Conservation (phyloP, 2,797 vertebrate species). For the Limnodromus scolopaceus region DNA sequence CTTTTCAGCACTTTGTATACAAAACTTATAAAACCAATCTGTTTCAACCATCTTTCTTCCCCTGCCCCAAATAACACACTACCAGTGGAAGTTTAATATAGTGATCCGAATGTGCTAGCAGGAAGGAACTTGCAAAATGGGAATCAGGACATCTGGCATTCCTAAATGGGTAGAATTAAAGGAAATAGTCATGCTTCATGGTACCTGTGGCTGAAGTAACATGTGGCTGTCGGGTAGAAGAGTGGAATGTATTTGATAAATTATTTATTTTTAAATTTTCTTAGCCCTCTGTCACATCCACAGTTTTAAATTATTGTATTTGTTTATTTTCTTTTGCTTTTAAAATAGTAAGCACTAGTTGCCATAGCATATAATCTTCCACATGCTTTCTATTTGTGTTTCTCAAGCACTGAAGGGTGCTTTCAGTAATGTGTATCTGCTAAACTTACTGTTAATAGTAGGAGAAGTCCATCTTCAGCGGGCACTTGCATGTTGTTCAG, state of each 20-base stretch:
- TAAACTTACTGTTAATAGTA: neutral
- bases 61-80: neutral
- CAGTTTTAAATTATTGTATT: neutral
- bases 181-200: neutral
- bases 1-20: neutral
- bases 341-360: neutral
- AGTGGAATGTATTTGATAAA: neutral
- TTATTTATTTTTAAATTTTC: neutral
- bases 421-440: neutral
- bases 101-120: neutral
- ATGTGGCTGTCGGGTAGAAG: neutral
- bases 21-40: neutral
- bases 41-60: neutral
- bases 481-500: neutral
- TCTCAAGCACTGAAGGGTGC: neutral
- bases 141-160: neutral
- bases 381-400: neutral
- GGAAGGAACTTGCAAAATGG: neutral
- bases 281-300: neutral
- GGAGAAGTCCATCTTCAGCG: neutral
- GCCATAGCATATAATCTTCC: neutral
- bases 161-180: neutral
- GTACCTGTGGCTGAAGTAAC: neutral
- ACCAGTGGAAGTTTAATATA: neutral
- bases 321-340: neutral